These are phyloP conservation scores for Euwallacea similis DNA, from an alignment of 1,140 invertebrate species.

Conservation along the genomic window DNA sequence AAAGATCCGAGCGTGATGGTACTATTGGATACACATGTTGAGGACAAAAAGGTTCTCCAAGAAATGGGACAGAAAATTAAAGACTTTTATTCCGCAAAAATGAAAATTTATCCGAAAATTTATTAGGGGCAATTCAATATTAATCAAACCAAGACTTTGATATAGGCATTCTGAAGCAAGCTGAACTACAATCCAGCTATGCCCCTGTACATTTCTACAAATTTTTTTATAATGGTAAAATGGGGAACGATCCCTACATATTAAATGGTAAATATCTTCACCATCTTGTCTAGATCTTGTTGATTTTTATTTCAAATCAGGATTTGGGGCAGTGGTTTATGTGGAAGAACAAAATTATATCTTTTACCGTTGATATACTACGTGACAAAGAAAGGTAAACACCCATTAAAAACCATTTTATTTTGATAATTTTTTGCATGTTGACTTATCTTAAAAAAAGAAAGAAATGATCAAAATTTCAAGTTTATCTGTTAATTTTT, in stretches of 20 bases:
- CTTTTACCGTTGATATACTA: constrained; percentile 31
- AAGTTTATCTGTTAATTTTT: too few species aligned
- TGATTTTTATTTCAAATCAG: constrained; percentile 4
- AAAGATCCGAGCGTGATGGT: constrained; percentile 20
- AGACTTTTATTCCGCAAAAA: constrained; percentile 28
- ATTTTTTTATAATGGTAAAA: constrained; percentile 25
- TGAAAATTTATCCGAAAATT: constrained; percentile 25
- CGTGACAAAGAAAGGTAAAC: too few species aligned
- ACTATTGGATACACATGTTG: constrained; percentile 33
- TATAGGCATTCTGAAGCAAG: constrained; percentile 28
- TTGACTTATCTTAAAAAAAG: too few species aligned
- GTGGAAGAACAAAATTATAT: constrained; percentile 31
- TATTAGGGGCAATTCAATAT: constrained; percentile 23
- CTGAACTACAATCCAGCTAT: constrained; percentile 18
- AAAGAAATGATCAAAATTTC: too few species aligned
- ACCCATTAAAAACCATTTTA: too few species aligned
- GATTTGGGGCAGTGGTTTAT: constrained; percentile 23
- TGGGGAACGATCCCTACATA: constrained; percentile 10
- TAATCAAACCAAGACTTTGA: constrained; percentile 31
- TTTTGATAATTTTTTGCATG: too few species aligned
- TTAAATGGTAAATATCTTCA: not conserved
- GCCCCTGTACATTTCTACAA: constrained; percentile 28
- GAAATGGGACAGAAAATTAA: constrained; percentile 30
- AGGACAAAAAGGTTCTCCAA: not conserved
- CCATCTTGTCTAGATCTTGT: not conserved